Conservation (phyloP, 2,888 invertebrate genomes). For the Artemia sp. region DNA sequence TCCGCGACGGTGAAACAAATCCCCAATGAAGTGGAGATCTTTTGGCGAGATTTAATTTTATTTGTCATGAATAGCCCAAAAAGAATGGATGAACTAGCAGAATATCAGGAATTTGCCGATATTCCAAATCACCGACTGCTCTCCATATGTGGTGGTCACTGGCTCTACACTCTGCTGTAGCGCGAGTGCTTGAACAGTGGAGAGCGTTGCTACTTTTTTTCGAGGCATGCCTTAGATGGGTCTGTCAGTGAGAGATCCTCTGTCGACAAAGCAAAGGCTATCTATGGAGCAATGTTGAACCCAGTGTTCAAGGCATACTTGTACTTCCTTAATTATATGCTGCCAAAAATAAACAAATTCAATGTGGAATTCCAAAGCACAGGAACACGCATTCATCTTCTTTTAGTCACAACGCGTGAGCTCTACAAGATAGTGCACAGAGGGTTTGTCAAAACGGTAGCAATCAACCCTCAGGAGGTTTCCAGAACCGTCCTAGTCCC, state of each 20-base stretch:
- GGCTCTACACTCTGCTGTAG: not conserved
- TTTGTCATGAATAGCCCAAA: conserved; percentile 10
- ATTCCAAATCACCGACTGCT: conserved; percentile 1
- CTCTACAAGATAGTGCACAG: not conserved
- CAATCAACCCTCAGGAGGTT: not conserved
- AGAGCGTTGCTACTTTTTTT: no score
- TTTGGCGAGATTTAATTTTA: not conserved
- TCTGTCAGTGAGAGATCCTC: conserved; percentile 8
- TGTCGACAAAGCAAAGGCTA: no score
- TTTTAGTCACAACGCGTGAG: not conserved
- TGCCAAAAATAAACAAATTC: no score
- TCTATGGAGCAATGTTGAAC: no score
- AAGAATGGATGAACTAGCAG: conserved; percentile 13
- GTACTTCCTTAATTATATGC: no score
- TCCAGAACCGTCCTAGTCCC: conserved; percentile 1
- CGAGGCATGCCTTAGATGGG: no score
- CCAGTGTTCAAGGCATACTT: no score
- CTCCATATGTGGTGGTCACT: not conserved
- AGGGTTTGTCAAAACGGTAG: not conserved
- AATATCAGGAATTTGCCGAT: conserved; percentile 4
- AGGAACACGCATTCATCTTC: not conserved
- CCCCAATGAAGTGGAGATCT: no score
- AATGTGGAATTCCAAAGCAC: not conserved
- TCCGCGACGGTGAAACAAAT: no score
- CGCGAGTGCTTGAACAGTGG: not conserved